Evolutionary conservation across 2,797 vertebrate genomes (phyloP).

Genomic region (Esox lucius): DNA sequence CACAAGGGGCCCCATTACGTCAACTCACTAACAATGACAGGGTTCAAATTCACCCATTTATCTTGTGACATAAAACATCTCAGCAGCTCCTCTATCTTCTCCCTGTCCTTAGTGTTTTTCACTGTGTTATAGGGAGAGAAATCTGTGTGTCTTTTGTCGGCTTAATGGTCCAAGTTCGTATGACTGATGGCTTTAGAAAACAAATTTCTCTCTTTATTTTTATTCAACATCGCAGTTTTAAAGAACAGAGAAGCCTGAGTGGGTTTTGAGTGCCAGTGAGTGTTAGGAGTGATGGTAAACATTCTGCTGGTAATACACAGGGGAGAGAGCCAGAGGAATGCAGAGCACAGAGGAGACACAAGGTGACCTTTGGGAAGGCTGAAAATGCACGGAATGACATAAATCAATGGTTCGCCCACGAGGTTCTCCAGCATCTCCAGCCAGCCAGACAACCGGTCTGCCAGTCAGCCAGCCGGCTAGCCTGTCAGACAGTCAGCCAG

Average conservation of each 20-base stretch:
- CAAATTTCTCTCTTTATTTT: constrained; percentile 42
- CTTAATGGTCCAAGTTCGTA: constrained; percentile 36
- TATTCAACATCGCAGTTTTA: constrained; percentile 16
- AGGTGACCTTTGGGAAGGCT: constrained; percentile 75
- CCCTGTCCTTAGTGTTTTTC: constrained; percentile 27
- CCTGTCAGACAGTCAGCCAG: constrained; percentile 48
- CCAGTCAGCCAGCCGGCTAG: neutral
- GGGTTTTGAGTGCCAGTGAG: constrained; percentile 31
- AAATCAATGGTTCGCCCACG: constrained; percentile 66
- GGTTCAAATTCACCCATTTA: constrained; percentile 1
- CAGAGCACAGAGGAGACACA: constrained; percentile 55
- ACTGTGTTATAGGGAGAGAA: constrained; percentile 27
- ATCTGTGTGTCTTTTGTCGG: constrained; percentile 45
- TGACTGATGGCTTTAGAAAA: constrained; percentile 55
- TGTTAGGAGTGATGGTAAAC: constrained; percentile 44
- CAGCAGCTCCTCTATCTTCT: neutral
- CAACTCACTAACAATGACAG: neutral
- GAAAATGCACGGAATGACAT: constrained; percentile 72
- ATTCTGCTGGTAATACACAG: constrained; percentile 52
- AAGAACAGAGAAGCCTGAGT: constrained; percentile 18
- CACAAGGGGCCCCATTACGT: neutral
- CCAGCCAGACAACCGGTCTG: neutral
- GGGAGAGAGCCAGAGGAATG: constrained; percentile 46
- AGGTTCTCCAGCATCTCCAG: constrained; percentile 59
- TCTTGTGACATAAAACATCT: constrained; percentile 13